Evolutionary conservation across 2,797 vertebrate genomes (phyloP).

Genomic region (Philypnodon macrostomus): DNA sequence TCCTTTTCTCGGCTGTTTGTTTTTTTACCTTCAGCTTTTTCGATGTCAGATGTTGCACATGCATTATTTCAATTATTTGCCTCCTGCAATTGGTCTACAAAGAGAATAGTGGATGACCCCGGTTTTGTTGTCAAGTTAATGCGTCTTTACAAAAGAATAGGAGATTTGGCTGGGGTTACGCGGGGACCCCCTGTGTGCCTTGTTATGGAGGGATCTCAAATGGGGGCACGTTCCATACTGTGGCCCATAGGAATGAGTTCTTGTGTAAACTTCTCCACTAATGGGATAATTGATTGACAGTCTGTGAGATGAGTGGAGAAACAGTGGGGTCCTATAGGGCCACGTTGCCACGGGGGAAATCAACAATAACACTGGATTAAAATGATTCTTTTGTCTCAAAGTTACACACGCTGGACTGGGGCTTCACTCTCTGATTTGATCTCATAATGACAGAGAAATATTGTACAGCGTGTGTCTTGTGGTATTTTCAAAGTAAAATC

Average conservation of each 20-base stretch:
- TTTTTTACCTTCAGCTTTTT: slow-evolving; percentile 5
- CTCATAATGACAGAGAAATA: slow-evolving; percentile 25
- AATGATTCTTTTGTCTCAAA: slow-evolving; percentile 48
- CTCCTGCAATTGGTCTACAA: slow-evolving; percentile 67
- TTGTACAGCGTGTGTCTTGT: slow-evolving; percentile 1
- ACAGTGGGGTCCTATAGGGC: slow-evolving; percentile 39
- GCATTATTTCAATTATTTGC: slow-evolving; percentile 77
- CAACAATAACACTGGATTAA: slow-evolving; percentile 59
- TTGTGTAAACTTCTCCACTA: slow-evolving; percentile 52
- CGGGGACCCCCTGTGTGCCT: slow-evolving; percentile 36
- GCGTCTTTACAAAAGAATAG: slow-evolving; percentile 71
- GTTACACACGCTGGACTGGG: slow-evolving; percentile 33
- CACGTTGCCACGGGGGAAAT: slow-evolving; percentile 33
- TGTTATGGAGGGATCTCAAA: slow-evolving; percentile 48
- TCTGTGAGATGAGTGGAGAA: slow-evolving; percentile 55
- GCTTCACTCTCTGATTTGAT: slow-evolving; percentile 56
- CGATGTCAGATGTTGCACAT: slow-evolving; percentile 54
- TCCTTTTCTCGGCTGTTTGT: not conserved
- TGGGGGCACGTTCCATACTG: slow-evolving; percentile 37
- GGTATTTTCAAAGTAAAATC: slow-evolving; percentile 23
- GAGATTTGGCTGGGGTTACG: slow-evolving; percentile 50
- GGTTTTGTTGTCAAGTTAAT: slow-evolving; percentile 70
- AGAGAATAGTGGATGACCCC: slow-evolving; percentile 75
- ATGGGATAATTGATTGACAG: slow-evolving; percentile 73
- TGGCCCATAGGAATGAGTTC: slow-evolving; percentile 56